Percentiles rank a stretch among this genome's conserved stretches.
Conservation (phyloP, 64 coral and sea anemone genomes). For the Pachyseris speciosa region DNA sequence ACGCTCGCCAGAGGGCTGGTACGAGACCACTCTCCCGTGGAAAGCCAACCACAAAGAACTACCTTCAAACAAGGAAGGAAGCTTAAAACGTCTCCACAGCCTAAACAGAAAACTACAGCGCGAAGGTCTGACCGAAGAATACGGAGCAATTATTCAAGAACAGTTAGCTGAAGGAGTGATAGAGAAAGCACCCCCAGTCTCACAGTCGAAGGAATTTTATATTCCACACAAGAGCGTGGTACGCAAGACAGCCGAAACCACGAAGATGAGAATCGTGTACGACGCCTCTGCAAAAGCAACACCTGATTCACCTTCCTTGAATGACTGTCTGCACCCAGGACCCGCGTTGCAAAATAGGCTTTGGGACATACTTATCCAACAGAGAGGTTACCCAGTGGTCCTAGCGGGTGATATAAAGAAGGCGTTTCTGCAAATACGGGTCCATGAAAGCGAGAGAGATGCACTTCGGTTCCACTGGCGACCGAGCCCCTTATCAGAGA, state of each 20-base stretch:
- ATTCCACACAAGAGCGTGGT: not conserved
- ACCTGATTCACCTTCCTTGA: no score
- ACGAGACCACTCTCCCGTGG: slow-evolving; percentile 30
- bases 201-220: not conserved
- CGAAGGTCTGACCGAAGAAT: not conserved
- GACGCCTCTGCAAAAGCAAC: no score
- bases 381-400: not conserved
- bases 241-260: not conserved
- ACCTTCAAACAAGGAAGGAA: no score
- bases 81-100: not conserved
- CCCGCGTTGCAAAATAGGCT: no score
- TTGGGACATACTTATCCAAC: not conserved
- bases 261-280: no score
- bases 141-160: slow-evolving; percentile 4
- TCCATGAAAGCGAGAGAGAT: slow-evolving; percentile 19
- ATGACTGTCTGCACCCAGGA: no score
- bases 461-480: slow-evolving; percentile 25
- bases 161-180: slow-evolving; percentile 12
- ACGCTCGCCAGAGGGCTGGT: slow-evolving; percentile 5
- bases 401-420: no score
- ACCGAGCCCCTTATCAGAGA: not conserved
- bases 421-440: slow-evolving; percentile 42
- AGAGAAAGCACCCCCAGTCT: not conserved
- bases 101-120: slow-evolving; percentile 11
- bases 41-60: slow-evolving; percentile 16